Conservation (phyloP, 2,888 invertebrate genomes). For the Melanotus villosus region DNA sequence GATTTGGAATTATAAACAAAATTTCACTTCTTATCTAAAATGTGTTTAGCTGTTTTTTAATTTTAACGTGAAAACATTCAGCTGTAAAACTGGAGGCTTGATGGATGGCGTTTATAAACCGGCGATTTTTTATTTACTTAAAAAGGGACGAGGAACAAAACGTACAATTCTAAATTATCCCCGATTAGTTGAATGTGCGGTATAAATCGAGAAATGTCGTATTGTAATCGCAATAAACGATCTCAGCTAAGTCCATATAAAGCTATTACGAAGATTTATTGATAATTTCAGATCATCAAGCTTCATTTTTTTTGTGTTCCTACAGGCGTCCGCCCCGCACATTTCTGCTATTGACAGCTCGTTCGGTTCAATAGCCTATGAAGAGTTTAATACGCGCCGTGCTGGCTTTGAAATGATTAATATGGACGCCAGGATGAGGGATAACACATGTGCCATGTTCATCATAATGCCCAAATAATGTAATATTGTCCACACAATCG, state of each 20-base stretch:
- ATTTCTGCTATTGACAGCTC: slow-evolving; percentile 45
- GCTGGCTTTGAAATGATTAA: slow-evolving; percentile 43
- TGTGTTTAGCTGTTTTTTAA: no score
- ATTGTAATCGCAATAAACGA: slow-evolving; percentile 37
- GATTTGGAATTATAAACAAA: no score
- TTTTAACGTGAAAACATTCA: no score
- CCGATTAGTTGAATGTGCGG: slow-evolving; percentile 16
- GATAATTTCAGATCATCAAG: slow-evolving; percentile 45
- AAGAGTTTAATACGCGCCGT: slow-evolving; percentile 40
- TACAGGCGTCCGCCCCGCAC: slow-evolving; percentile 38
- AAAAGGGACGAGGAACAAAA: not conserved
- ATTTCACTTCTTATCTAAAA: no score
- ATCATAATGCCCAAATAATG: slow-evolving; percentile 33
- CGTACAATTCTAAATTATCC: slow-evolving; percentile 11
- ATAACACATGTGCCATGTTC: slow-evolving; percentile 43
- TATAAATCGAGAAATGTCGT: slow-evolving; percentile 27
- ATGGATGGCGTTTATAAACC: no score
- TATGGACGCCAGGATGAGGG: slow-evolving; percentile 40
- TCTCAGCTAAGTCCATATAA: slow-evolving; percentile 35
- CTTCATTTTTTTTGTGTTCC: slow-evolving; percentile 38
- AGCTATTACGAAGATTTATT: slow-evolving; percentile 47
- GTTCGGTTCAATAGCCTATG: slow-evolving; percentile 46
- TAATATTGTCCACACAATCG: slow-evolving; percentile 15
- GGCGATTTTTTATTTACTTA: not conserved
- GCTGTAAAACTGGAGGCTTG: no score